Evolutionary conservation across 2,113 vertebrate genomes (phyloP).

Genomic region (Nansenia antarctica): DNA sequence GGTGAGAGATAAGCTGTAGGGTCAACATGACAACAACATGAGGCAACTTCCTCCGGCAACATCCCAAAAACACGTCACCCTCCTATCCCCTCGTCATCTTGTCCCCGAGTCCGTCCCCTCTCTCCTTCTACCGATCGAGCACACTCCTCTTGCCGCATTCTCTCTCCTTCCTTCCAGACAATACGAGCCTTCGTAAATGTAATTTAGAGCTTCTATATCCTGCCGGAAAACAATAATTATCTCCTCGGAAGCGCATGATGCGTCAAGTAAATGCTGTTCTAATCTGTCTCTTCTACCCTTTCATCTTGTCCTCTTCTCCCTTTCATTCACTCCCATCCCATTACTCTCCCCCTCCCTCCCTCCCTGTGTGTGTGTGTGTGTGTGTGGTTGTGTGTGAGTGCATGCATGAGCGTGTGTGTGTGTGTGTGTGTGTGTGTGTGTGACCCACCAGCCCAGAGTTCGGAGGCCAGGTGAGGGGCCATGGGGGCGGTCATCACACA

Average conservation of each 20-base stretch:
- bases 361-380: conserved; percentile 2
- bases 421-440: not conserved
- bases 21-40: not conserved
- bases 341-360: not conserved
- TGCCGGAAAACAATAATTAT: too few species aligned
- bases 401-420: not conserved
- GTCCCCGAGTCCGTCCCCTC: not conserved
- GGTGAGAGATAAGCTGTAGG: not conserved
- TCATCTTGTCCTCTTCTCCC: not conserved
- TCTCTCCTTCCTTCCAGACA: not conserved
- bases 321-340: too few species aligned
- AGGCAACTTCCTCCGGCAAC: conserved; percentile 19
- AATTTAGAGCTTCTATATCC: too few species aligned
- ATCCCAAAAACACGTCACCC: not conserved
- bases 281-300: too few species aligned
- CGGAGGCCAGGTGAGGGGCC: conserved; percentile 91
- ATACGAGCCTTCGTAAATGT: too few species aligned
- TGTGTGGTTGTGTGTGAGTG: too few species aligned
- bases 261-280: too few species aligned
- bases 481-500: conserved; percentile 89
- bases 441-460: conserved; percentile 93
- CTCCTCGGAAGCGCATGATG: too few species aligned
- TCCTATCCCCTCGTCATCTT: not conserved
- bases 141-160: not conserved
- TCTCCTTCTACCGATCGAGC: not conserved